A percentile compares a stretch with the other conserved stretches of the same genome.
These are phyloP conservation scores for Falco peregrinus DNA, from an alignment of 2,797 vertebrate species.

Conservation along the genomic window DNA sequence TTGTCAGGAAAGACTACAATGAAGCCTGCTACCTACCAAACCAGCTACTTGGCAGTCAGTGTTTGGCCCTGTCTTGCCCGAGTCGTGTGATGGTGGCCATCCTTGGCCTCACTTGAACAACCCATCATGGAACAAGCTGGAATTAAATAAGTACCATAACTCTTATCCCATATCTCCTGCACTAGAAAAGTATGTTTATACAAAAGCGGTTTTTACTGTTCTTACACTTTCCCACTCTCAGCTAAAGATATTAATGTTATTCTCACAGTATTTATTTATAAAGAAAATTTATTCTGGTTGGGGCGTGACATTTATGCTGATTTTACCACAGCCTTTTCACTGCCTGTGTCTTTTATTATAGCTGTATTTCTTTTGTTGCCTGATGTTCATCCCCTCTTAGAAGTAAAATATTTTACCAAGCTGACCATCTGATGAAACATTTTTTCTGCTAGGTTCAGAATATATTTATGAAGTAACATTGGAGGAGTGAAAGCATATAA, in stretches of 20 bases:
- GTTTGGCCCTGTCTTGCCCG: background rate
- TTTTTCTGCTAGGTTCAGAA: constrained; percentile 46
- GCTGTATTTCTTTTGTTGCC: constrained; percentile 56
- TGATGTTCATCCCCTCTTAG: constrained; percentile 53
- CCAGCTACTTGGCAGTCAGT: background rate
- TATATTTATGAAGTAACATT: constrained; percentile 40
- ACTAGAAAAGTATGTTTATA: constrained; percentile 18
- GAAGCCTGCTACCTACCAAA: background rate
- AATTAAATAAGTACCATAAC: background rate
- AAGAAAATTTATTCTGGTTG: constrained; percentile 63
- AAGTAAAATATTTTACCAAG: constrained; percentile 71
- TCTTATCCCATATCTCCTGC: background rate
- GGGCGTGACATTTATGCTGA: constrained; percentile 60
- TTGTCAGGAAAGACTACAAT: background rate
- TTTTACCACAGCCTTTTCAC: constrained; percentile 65
- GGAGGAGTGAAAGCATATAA: constrained; percentile 53
- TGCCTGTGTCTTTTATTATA: constrained; percentile 56
- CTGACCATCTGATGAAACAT: constrained; percentile 65
- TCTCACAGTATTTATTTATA: constrained; percentile 65
- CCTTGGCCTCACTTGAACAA: background rate
- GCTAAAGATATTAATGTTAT: constrained; percentile 62
- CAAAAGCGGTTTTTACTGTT: constrained; percentile 8
- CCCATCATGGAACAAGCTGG: background rate
- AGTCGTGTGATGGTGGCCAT: accelerated
- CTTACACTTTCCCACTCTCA: constrained; percentile 20